Percentiles rank a stretch among this genome's conserved stretches.
These are phyloP conservation scores for Gambelia wislizenii DNA, from an alignment of 2,797 vertebrate species.

Conservation along the genomic window DNA sequence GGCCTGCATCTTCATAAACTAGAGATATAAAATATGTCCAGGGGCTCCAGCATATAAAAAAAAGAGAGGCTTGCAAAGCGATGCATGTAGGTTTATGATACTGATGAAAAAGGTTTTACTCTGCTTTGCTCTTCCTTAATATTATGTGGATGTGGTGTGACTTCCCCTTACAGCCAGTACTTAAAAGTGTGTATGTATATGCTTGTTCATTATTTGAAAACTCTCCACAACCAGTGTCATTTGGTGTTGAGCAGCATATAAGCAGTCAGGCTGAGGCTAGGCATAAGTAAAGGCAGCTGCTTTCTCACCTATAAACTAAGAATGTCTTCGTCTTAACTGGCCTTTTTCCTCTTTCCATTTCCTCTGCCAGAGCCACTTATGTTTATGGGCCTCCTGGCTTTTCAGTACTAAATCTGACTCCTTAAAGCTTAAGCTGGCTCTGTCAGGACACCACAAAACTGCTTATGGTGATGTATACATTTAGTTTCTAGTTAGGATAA, in stretches of 20 bases:
- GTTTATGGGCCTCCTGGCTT: slow-evolving; percentile 24
- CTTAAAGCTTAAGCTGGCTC: slow-evolving; percentile 22
- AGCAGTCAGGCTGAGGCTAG: neutral
- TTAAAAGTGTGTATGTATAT: rapidly evolving
- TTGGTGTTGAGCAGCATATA: neutral
- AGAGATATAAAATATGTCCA: slow-evolving; percentile 44
- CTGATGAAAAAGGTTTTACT: slow-evolving; percentile 28
- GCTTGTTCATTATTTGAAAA: no score
- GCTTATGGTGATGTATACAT: slow-evolving; percentile 10
- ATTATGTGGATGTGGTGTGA: neutral
- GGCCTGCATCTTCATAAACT: slow-evolving; percentile 42
- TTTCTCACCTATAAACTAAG: slow-evolving; percentile 27
- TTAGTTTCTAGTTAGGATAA: slow-evolving; percentile 47
- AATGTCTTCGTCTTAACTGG: neutral
- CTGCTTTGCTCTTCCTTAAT: neutral
- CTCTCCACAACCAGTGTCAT: neutral
- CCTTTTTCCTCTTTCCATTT: slow-evolving; percentile 11
- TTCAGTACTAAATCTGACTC: slow-evolving; percentile 30
- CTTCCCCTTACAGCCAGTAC: neutral
- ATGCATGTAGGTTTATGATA: slow-evolving; percentile 33
- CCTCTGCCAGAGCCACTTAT: slow-evolving; percentile 14
- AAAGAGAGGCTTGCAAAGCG: slow-evolving; percentile 36
- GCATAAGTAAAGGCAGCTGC: neutral
- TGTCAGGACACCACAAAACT: slow-evolving; percentile 30
- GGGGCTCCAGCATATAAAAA: slow-evolving; percentile 21